Evolutionary conservation across 2,888 invertebrate species (phyloP), one percentile per base, ranked within the genome.

Genomic region (Eustalomyia histrio): DNA sequence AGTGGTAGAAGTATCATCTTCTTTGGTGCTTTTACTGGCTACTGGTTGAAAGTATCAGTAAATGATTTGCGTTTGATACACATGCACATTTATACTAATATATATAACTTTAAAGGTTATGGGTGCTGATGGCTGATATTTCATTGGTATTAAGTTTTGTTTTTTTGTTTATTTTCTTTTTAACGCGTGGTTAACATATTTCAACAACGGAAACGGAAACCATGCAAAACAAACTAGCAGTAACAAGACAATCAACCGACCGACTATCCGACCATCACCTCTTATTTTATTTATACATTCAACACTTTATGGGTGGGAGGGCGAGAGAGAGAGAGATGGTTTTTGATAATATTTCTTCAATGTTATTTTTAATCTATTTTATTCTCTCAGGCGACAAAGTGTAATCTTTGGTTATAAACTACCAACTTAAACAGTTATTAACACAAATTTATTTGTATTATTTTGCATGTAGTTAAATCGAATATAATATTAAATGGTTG

Each of bases 341-440:
- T 14, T 17, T 43, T 53, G 71, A 75, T 43, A 69, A 79, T 74
- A 79, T 75, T 75, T 79, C 65, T 76, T 76, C 67, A 68, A 65
- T 68, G 67, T 68, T 80, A 61, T 76, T 80, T 76, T 76, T 72
- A 80, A 75, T 80, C 76, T 80, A 80, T 67, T 72, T 80, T 63
- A 80, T 80, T 76, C 80, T 76, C 76, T 73, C 72, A 76, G 76
- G 80, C 80, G 73, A 76, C 57, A 58, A 53, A 80, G 53, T 64
- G 58, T 76, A 80, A 80, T 80, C 76, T 80, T 76, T 55, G 63
- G 63, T 57, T 52, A 76, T 80, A 80, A 80, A 80, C 80, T 76
- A 72, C 76, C 80, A 80, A 80, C 76, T 67, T 80, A 76, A 80
- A 72, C 76, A 80, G 80, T 80, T 80, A 80, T 80, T 80, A 80